Evolutionary conservation across 92 coral and sea anemone species (phyloP).

Genomic region (Actinostola sp.): DNA sequence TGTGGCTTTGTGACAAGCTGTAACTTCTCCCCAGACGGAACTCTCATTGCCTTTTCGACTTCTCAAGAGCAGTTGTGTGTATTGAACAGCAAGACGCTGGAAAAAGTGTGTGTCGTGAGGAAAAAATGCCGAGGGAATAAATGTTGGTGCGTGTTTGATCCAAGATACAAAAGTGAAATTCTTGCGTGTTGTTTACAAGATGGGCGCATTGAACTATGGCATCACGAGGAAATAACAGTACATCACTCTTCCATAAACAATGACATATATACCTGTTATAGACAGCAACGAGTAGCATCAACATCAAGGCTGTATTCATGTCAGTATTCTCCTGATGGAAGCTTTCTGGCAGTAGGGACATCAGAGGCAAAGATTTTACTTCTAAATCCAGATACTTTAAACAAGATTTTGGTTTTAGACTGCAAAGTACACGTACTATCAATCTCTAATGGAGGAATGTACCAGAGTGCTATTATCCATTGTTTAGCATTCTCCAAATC

Average conservation of each 20-base stretch:
- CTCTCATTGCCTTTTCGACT: conserved; percentile 76
- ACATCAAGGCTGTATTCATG: conserved; percentile 72
- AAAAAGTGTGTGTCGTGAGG: conserved; percentile 74
- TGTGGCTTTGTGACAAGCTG: conserved; percentile 93
- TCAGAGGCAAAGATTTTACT: conserved; percentile 76
- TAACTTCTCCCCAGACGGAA: conserved; percentile 88
- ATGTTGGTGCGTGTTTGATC: conserved; percentile 90
- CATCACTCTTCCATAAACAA: conserved; percentile 33
- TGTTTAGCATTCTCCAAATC: conserved; percentile 83
- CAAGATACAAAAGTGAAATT: conserved; percentile 59
- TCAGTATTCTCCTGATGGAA: conserved; percentile 79
- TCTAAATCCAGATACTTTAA: conserved; percentile 46
- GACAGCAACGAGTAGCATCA: conserved; percentile 68
- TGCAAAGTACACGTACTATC: conserved; percentile 50
- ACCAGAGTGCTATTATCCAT: conserved; percentile 72
- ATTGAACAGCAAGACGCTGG: conserved; percentile 72
- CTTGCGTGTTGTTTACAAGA: conserved; percentile 88
- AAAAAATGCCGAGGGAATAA: conserved; percentile 81
- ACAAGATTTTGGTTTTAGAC: conserved; percentile 49
- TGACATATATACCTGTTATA: conserved; percentile 66
- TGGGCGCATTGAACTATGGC: conserved; percentile 81
- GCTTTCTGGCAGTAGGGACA: conserved; percentile 71
- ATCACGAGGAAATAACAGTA: conserved; percentile 32
- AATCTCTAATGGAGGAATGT: conserved; percentile 48
- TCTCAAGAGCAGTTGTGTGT: conserved; percentile 89